A percentile compares a stretch with the other conserved stretches of the same genome.
These are phyloP conservation scores for Dryomyza anilis DNA, from an alignment of 2,888 invertebrate species.

Conservation along the genomic window DNA sequence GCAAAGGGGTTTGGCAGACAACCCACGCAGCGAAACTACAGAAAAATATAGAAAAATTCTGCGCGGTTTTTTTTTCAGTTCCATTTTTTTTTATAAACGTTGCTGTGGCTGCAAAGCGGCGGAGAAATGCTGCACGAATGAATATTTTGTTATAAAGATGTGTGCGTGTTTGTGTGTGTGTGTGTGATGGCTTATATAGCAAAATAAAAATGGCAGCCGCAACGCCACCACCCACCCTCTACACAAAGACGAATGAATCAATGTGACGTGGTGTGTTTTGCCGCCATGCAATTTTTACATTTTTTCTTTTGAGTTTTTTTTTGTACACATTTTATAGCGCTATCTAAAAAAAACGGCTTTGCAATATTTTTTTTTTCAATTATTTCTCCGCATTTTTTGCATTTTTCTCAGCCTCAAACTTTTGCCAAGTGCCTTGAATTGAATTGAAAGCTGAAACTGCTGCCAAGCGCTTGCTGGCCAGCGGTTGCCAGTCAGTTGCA, in stretches of 20 bases:
- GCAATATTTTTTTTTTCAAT: neutral
- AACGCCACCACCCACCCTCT: no score
- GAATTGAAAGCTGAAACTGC: neutral
- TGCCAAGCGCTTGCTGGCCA: neutral
- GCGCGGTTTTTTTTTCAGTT: neutral
- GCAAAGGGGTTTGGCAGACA: no score
- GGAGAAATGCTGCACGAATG: no score
- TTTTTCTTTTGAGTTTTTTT: neutral
- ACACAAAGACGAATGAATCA: no score
- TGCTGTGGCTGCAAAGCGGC: constrained; percentile 17
- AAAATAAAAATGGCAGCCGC: constrained; percentile 35
- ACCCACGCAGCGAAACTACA: no score
- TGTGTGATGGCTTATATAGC: constrained; percentile 17
- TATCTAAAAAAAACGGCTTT: neutral
- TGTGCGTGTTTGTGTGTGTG: constrained; percentile 14
- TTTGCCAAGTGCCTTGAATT: constrained; percentile 9
- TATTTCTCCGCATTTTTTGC: neutral
- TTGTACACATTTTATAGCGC: neutral
- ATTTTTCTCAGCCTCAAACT: neutral
- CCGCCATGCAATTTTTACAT: constrained; percentile 18
- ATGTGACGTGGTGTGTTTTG: constrained; percentile 1
- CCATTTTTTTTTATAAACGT: constrained; percentile 2
- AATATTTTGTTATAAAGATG: no score
- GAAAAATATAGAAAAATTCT: no score
- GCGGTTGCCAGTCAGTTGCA: constrained; percentile 29